phyloP scores from a whole-genome alignment of 37 sponge, comb jelly and placozoan genomes.

The Cliona cf. orientalis region DNA sequence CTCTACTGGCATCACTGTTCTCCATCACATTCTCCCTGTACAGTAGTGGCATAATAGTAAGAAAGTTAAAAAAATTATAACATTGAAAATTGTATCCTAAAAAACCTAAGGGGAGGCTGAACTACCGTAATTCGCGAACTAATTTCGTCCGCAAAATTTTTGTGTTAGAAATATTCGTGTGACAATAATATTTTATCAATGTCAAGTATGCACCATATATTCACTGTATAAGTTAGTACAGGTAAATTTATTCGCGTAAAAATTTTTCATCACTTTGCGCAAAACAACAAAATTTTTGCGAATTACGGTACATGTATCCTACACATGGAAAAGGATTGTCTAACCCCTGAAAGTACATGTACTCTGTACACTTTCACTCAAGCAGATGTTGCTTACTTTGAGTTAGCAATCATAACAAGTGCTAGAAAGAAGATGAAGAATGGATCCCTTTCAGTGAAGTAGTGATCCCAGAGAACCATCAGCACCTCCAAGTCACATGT shows the following conservation, averaged over 20 bases:
- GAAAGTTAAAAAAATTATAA: too few relatives aligned
- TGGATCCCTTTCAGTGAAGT: conserved; percentile 87
- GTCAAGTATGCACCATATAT: too few relatives aligned
- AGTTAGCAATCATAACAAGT: conserved; percentile 91
- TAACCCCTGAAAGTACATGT: not conserved
- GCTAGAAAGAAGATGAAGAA: conserved; percentile 92
- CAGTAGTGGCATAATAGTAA: not conserved
- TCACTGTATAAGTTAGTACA: too few relatives aligned
- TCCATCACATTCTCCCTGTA: conserved; percentile 56
- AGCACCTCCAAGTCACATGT: conserved; percentile 65
- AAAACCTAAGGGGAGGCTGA: too few relatives aligned
- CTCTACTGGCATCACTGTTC: conserved; percentile 3
- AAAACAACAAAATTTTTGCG: not conserved
- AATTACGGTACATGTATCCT: too few relatives aligned
- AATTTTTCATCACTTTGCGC: not conserved
- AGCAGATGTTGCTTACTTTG: too few relatives aligned
- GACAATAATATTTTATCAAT: too few relatives aligned
- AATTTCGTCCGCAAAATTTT: too few relatives aligned
- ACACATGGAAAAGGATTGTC: not conserved
- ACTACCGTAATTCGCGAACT: not conserved
- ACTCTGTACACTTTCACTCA: not conserved
- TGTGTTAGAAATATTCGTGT: too few relatives aligned
- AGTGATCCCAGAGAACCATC: conserved; percentile 81
- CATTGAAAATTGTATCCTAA: too few relatives aligned
- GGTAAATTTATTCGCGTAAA: too few relatives aligned